Base-by-base conservation (phyloP, 2,113 vertebrate genomes). In the Emydura subglobosa region DNA sequence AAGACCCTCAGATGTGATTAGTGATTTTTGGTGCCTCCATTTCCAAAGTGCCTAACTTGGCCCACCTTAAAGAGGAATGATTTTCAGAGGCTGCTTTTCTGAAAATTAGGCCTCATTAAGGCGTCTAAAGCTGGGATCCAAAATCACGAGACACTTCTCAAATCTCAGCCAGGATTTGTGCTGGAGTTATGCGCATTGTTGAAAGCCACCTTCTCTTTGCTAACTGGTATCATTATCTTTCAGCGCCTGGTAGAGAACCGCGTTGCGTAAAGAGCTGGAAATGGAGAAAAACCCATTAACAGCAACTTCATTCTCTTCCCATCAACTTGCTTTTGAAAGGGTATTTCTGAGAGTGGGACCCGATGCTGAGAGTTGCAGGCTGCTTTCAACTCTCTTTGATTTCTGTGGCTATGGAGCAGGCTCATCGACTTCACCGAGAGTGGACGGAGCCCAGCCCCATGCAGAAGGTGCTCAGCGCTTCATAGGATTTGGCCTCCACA, bases 211-310 rank as follows among this genome's bases (percentile, higher is more conserved):
- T 13, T 39, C 49, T 79, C 47, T 82, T 14, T 5, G 1, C 7
- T 2, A 42, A 2, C 55, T 1, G 49, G 10, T 25, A 14, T n/a
- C 2, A 1, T 4, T 44, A 19, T 21, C 88, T 27, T 42, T 25
- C 49, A 10, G 79, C 59, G 1, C 1, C 0, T 79, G 79, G 31
- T 11, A 12, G 65, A 8, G 65, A 42, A n/a, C 81, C 1, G 1
- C 0, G 0, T 6, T 2, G 0, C 14, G 47, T 22, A 3, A 13
- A 6, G 82, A 6, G 11, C 22, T 10, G 21, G 72, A 7, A 34
- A 21, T 1, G 4, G 11, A 25, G 55, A 61, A 55, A 5, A 24
- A 34, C 13, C 55, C 29, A 14, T 27, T 27, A 29, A 14, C 57
- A 61, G 27, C 12, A 14, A 11, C 12, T 65, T 29, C 59, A 3